Conservation (phyloP, 2,113 vertebrate species). For the Notiomystis cincta region DNA sequence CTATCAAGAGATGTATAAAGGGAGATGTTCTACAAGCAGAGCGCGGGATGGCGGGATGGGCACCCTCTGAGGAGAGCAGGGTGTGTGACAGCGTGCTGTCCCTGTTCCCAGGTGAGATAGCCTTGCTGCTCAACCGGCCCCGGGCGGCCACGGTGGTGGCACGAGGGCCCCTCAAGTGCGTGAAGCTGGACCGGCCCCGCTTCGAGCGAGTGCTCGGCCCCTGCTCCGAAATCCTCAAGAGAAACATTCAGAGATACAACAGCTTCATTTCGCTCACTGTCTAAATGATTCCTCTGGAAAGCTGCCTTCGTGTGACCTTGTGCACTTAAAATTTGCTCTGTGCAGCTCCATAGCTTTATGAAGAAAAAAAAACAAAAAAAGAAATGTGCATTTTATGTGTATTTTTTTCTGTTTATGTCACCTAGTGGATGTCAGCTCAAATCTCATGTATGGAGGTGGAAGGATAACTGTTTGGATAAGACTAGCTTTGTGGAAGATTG, state of each 20-base stretch:
- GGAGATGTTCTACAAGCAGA: background rate
- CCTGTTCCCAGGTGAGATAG: slow-evolving; percentile 85
- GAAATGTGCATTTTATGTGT: slow-evolving; percentile 53
- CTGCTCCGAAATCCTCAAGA: slow-evolving; percentile 95
- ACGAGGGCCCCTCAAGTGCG: slow-evolving; percentile 90
- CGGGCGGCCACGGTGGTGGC: slow-evolving; percentile 93
- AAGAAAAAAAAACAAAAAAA: slow-evolving; percentile 21
- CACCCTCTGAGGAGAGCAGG: background rate
- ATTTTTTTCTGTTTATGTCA: slow-evolving; percentile 68
- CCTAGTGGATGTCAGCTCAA: slow-evolving; percentile 23
- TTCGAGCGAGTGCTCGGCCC: slow-evolving; percentile 95
- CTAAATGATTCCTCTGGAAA: slow-evolving; percentile 68
- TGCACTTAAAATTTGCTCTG: slow-evolving; percentile 77
- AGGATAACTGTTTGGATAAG: background rate
- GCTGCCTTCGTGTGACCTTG: slow-evolving; percentile 68
- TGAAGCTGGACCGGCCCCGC: slow-evolving; percentile 94
- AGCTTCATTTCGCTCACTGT: slow-evolving; percentile 97
- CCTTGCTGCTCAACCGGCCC: slow-evolving; percentile 90
- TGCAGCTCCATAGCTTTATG: slow-evolving; percentile 78
- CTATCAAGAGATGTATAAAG: background rate
- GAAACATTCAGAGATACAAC: slow-evolving; percentile 98
- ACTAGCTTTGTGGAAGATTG: background rate
- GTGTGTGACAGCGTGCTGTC: background rate
- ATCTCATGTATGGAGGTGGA: background rate
- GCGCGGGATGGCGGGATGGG: background rate